Percentiles rank a stretch among this genome's conserved stretches.
Evolutionary conservation across 2,888 invertebrate species (phyloP).

Genomic region (Galeopsomyia nigrocyanea): DNA sequence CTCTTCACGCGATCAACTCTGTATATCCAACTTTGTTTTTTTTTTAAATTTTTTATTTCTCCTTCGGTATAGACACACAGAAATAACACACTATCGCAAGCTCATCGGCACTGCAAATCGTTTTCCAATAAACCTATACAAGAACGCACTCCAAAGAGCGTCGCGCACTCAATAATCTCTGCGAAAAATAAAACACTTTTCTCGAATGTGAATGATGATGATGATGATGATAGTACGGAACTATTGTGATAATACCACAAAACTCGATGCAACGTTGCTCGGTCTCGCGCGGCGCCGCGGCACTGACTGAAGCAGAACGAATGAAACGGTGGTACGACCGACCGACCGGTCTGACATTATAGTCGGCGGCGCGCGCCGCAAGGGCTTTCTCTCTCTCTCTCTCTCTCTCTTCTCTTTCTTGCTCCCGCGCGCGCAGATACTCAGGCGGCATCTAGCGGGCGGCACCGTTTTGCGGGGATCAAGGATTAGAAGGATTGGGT

Average conservation of each 20-base stretch:
- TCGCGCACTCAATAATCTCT: constrained; percentile 26
- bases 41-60: too few species aligned
- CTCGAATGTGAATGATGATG: constrained; percentile 1
- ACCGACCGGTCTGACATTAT: constrained; percentile 12
- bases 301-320: constrained; percentile 63
- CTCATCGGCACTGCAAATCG: too few species aligned
- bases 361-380: constrained; percentile 48
- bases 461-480: background rate
- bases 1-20: constrained; percentile 21
- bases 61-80: too few species aligned
- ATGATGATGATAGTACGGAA: background rate
- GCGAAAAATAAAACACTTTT: constrained; percentile 34
- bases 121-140: background rate
- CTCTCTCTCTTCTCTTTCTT: constrained; percentile 31
- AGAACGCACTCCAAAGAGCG: constrained; percentile 21
- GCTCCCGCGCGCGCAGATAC: constrained; percentile 15
- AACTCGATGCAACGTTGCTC: constrained; percentile 48
- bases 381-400: constrained; percentile 40
- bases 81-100: too few species aligned
- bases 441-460: too few species aligned
- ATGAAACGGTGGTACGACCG: constrained; percentile 24
- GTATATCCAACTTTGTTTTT: constrained; percentile 5
- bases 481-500: constrained; percentile 40
- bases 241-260: too few species aligned
- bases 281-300: constrained; percentile 65